Conservation (phyloP, 2,888 invertebrate species). For the Drosophila ezoana region DNA sequence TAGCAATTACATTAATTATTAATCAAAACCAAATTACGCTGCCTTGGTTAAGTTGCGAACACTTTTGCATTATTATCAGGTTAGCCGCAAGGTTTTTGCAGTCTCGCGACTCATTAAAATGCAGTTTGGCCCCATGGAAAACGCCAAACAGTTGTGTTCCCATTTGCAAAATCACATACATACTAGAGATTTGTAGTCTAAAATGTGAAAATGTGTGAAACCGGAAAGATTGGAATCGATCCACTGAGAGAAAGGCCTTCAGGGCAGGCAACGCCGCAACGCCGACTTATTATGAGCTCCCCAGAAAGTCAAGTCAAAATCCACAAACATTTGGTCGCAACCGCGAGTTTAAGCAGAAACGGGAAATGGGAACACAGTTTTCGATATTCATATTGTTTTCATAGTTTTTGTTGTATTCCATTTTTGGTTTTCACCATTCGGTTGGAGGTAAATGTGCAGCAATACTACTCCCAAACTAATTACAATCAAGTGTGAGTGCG, state of each 20-base stretch:
- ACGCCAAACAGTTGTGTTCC: not conserved
- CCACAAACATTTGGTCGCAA: not conserved
- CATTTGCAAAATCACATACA: not conserved
- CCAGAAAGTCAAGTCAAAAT: not conserved
- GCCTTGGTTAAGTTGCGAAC: slow-evolving; percentile 25
- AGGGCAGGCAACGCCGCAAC: no score
- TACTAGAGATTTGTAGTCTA: not conserved
- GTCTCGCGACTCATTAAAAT: slow-evolving; percentile 50
- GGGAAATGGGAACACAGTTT: slow-evolving; percentile 7
- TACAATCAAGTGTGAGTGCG: slow-evolving; percentile 27
- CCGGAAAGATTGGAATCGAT: no score
- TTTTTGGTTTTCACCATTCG: slow-evolving; percentile 18
- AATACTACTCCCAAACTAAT: slow-evolving; percentile 31
- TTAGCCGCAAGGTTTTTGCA: slow-evolving; percentile 46
- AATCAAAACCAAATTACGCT: slow-evolving; percentile 42
- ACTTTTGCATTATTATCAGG: slow-evolving; percentile 48
- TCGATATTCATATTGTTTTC: slow-evolving; percentile 1
- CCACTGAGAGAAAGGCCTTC: not conserved
- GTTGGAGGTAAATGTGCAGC: slow-evolving; percentile 23
- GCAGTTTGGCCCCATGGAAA: slow-evolving; percentile 9
- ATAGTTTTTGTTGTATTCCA: slow-evolving; percentile 11
- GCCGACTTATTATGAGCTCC: not conserved
- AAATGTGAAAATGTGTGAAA: no score
- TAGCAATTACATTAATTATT: slow-evolving; percentile 31
- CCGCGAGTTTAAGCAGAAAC: not conserved